phyloP scores from a whole-genome alignment of 2,113 vertebrate genomes.

The Anolis sagrei region DNA sequence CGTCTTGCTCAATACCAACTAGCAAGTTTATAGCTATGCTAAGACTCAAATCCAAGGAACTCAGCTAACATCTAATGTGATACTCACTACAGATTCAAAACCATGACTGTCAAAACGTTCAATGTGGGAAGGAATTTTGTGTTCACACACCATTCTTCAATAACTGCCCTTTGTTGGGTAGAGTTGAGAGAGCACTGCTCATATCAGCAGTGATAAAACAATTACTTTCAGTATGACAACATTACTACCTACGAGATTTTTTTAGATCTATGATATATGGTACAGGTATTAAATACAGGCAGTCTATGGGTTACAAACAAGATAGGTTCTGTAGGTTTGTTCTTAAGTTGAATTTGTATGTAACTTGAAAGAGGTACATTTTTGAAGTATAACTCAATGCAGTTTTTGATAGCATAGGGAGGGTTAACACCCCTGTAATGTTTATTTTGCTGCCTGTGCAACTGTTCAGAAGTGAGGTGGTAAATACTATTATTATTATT shows the following conservation, averaged over 20 bases:
- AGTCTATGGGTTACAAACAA: too few species aligned
- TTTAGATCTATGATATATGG: neutral
- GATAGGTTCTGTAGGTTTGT: too few species aligned
- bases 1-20: neutral
- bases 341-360: too few species aligned
- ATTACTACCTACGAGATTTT: neutral
- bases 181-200: neutral
- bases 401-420: too few species aligned
- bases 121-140: neutral
- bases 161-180: neutral
- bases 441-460: too few species aligned
- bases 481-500: too few species aligned
- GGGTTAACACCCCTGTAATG: too few species aligned
- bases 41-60: neutral
- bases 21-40: neutral
- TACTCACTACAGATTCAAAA: neutral
- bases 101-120: neutral
- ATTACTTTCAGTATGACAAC: neutral
- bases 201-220: neutral
- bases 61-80: neutral
- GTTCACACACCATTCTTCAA: neutral
- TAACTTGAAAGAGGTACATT: too few species aligned
- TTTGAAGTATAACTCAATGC: too few species aligned
- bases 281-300: too few species aligned
- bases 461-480: too few species aligned